phyloP scores from a whole-genome alignment of 1,140 invertebrate genomes.

The Drosophila micromelanica region DNA sequence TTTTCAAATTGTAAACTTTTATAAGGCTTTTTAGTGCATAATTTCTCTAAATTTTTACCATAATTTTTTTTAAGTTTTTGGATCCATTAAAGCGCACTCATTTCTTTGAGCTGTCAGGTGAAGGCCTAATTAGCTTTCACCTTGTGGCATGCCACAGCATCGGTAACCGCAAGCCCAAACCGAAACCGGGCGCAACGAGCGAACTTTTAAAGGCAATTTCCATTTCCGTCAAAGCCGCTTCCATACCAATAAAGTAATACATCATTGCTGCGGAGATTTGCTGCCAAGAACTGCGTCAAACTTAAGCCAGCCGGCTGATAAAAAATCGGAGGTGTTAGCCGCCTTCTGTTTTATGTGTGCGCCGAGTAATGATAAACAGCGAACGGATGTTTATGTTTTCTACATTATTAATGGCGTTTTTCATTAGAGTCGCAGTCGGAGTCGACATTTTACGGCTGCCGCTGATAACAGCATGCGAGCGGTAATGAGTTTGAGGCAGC shows the following conservation, averaged over 20 bases:
- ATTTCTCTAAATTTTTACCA: not conserved
- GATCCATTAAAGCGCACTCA: slow-evolving; percentile 14
- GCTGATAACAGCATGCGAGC: slow-evolving; percentile 40
- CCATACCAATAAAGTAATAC: slow-evolving; percentile 54
- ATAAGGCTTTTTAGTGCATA: too few species aligned
- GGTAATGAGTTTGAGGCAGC: slow-evolving; percentile 36
- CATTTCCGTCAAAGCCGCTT: slow-evolving; percentile 8
- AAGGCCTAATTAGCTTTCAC: slow-evolving; percentile 76
- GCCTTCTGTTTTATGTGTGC: slow-evolving; percentile 63
- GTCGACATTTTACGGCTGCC: slow-evolving; percentile 57
- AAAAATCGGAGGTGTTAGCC: slow-evolving; percentile 39
- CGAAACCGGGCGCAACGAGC: slow-evolving; percentile 7
- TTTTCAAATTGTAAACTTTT: too few species aligned
- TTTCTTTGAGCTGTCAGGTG: slow-evolving; percentile 60
- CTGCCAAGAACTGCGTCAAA: slow-evolving; percentile 41
- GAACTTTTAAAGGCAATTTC: slow-evolving; percentile 48
- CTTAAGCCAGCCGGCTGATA: slow-evolving; percentile 34
- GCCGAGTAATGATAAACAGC: slow-evolving; percentile 74
- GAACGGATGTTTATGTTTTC: slow-evolving; percentile 75
- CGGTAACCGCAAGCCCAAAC: slow-evolving; percentile 27
- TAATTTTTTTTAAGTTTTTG: not conserved
- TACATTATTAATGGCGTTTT: slow-evolving; percentile 82
- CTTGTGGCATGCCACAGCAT: slow-evolving; percentile 52
- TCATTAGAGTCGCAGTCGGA: slow-evolving; percentile 70
- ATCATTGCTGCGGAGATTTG: slow-evolving; percentile 71